Evolutionary conservation across 2,113 vertebrate species (phyloP), one percentile per base, ranked within the genome.

Genomic region (Oreochromis spilurus): DNA sequence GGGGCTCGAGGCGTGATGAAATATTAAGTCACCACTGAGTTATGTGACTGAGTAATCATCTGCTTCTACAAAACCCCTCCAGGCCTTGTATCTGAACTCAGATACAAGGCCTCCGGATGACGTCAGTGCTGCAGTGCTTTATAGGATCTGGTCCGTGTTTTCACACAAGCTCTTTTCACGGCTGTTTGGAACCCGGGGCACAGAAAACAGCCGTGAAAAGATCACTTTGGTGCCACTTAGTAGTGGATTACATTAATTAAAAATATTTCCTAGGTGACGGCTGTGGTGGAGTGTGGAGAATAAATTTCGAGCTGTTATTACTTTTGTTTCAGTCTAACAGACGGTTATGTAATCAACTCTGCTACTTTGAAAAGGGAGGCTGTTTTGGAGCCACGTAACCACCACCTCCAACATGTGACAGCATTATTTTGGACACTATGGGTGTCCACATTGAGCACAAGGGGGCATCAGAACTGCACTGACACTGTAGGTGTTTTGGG

Each of bases 401-500:
- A 29, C 40, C 43, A 48, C 40, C 67, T 45, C 24, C 24, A 48
- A 75, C 26, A 48, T 77, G 72, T 34, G 45, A 77, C 45, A 34
- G 10, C 53, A 36, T 38, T 16, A 6, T 60, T 62, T 24, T 34
- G 36, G 50, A 21, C 38, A 67, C 48, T 9, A n/a, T 6, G 13
- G 19, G 13, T 26, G n/a, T 38, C 48, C 11, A 7, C 9, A 58
- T 5, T 48, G 83, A 86, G 19, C 91, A 92, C 91, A 52, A 89
- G 89, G 88, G 80, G 92, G 89, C 88, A 48, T 79, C 77, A 90
- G 80, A 85, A n/a, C n/a, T 19, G 55, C 82, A 38, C 19, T 2
- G 6, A 55, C 70, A 26, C 87, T 88, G 52, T 62, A 82, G 82
- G 78, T 16, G 81, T 77, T 77, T 57, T 45, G 60, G 70, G 29